Evolutionary conservation across 2,797 vertebrate genomes (phyloP).

Genomic region (Manis pentadactyla): DNA sequence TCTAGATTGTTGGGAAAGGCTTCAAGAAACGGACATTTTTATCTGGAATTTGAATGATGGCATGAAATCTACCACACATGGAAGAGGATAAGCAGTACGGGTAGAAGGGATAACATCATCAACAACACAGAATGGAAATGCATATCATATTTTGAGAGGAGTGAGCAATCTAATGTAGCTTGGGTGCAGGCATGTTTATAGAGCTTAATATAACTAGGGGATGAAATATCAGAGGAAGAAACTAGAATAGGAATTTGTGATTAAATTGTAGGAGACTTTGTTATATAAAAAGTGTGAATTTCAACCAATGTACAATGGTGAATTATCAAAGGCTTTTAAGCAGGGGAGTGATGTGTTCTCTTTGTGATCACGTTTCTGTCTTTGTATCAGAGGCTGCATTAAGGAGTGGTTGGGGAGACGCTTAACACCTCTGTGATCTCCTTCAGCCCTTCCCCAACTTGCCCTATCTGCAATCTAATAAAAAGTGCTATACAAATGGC

Average conservation of each 20-base stretch:
- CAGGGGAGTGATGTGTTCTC: background rate
- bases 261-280: background rate
- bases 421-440: background rate
- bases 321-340: background rate
- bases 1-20: background rate
- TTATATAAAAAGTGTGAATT: background rate
- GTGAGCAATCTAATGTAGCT: background rate
- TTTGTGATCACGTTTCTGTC: background rate
- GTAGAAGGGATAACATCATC: background rate
- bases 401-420: background rate
- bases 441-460: background rate
- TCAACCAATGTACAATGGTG: background rate
- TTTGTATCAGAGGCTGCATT: background rate
- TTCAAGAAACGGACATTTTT: background rate
- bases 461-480: background rate
- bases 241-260: background rate
- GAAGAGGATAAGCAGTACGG: background rate
- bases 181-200: background rate
- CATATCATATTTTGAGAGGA: background rate
- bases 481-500: background rate
- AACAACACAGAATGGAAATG: background rate
- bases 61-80: background rate
- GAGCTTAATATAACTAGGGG: background rate
- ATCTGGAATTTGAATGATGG: background rate
- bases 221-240: background rate